These are phyloP conservation scores for Oscheius sp. DNA, from an alignment of 2,888 invertebrate genomes.

Conservation along the genomic window DNA sequence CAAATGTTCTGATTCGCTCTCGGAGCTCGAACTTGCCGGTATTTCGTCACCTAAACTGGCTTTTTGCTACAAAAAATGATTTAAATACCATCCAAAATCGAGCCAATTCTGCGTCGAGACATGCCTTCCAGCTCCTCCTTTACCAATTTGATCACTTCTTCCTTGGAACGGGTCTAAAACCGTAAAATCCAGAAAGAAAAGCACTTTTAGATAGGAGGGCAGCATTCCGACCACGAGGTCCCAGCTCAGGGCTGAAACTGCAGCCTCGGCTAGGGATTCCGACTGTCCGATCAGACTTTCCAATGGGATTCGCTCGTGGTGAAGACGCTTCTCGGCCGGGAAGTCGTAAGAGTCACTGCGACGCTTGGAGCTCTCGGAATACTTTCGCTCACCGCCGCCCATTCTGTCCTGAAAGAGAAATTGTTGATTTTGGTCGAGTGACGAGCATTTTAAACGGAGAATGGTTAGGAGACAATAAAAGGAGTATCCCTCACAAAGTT, in stretches of 20 bases:
- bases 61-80: not conserved
- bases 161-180: conserved; percentile 18
- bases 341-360: conserved; percentile 18
- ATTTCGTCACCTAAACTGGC: conserved; percentile 16
- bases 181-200: not conserved
- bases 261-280: not conserved
- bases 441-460: too few species aligned
- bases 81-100: conserved; percentile 17
- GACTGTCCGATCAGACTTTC: not conserved
- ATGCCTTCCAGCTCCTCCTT: conserved; percentile 21
- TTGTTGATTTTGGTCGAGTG: too few species aligned
- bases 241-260: conserved; percentile 15
- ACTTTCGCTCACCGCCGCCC: not conserved
- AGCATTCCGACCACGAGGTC: conserved; percentile 28
- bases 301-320: not conserved
- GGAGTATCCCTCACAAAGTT: too few species aligned
- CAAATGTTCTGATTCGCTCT: conserved; percentile 8
- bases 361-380: conserved; percentile 12
- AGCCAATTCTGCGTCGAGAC: conserved; percentile 8
- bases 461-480: too few species aligned
- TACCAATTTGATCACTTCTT: conserved; percentile 16
- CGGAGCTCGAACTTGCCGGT: conserved; percentile 19
- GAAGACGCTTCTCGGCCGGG: conserved; percentile 13
- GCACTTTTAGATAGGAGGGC: conserved; percentile 14
- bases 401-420: not conserved